Conservation (phyloP, 2,888 invertebrate species). For the Drosophila borborema region DNA sequence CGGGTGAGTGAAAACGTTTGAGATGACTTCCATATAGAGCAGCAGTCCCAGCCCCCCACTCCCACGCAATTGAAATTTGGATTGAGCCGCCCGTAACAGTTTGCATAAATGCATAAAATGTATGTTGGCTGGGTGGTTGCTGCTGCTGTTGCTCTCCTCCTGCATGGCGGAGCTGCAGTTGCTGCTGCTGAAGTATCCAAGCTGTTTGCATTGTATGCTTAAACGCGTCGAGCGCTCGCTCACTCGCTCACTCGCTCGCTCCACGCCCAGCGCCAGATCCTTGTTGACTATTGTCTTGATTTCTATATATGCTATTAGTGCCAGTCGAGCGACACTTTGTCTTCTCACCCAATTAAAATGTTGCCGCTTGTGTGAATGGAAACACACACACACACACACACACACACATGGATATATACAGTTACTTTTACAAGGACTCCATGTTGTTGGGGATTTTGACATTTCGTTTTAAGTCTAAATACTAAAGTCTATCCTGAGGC, state of each 20-base stretch:
- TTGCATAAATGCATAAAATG: slow-evolving; percentile 77
- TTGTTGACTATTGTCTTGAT: slow-evolving; percentile 56
- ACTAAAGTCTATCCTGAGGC: slow-evolving; percentile 50
- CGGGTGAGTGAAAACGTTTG: slow-evolving; percentile 82
- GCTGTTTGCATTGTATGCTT: slow-evolving; percentile 61
- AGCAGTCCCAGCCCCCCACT: neutral
- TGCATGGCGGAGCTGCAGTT: neutral
- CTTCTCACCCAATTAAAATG: slow-evolving; percentile 73
- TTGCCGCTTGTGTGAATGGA: slow-evolving; percentile 38
- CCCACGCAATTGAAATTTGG: slow-evolving; percentile 33
- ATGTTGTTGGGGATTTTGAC: slow-evolving; percentile 34
- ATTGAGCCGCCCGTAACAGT: slow-evolving; percentile 37
- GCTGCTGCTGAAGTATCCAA: slow-evolving; percentile 48
- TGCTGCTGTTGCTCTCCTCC: neutral
- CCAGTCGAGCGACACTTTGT: slow-evolving; percentile 75
- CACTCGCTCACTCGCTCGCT: neutral
- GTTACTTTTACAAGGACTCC: slow-evolving; percentile 44
- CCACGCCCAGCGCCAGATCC: slow-evolving; percentile 52
- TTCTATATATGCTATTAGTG: slow-evolving; percentile 71
- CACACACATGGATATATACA: neutral
- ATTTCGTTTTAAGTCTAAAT: slow-evolving; percentile 45
- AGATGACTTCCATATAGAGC: slow-evolving; percentile 1
- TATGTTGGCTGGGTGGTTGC: slow-evolving; percentile 13
- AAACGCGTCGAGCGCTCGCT: slow-evolving; percentile 45
- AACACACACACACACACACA: slow-evolving; percentile 1